Evolutionary conservation across 2,797 vertebrate species (phyloP), one percentile per base, ranked within the genome.

Genomic region (Cyprinodon diabolis): DNA sequence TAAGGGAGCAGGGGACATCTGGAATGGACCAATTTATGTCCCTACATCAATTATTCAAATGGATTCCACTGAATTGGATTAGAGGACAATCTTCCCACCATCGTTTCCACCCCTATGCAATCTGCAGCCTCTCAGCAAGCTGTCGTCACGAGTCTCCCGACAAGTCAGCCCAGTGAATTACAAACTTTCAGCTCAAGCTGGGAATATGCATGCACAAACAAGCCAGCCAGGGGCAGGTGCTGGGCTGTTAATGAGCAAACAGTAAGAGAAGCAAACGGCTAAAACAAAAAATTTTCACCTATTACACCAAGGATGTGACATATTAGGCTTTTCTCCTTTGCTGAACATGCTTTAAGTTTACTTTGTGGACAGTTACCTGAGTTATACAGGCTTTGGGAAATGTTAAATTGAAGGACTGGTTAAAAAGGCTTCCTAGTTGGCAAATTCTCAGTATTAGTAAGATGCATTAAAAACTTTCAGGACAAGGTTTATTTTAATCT

Each of bases 1-100:
- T 92, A 93, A 90, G 84, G 85, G 87, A 89, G 89, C 93, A 88
- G 86, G 84, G 89, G 91, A 93, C 93, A 94, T 91, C 90, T 92
- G 89, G 89, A 90, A 92, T 80, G 83, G 87, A 89, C 87, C 87
- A 92, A 92, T 92, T 92, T 91, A 84, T 89, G 88, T 89, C 89
- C 86, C 86, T 71, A 66, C 90, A 92, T 94, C 89, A 91, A 93
- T 92, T 93, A 93, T 93, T 92, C 90, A 92, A 93, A 93, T 90
- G 85, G 83, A 51, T 88, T 77, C 65, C 4, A 40, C 79, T 48
- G 85, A 90, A 93, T 92, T 89, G 86, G 89, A 93, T 93, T 93
- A 93, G 81, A 87, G 86, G 88, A 84, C 75, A 74, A 76, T 91
- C 79, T 76, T 80, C 75, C 73, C 83, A 84, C 86, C 81, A 77